phyloP scores from a whole-genome alignment of 2,888 invertebrate species.

The Liopterus haemorrhoidalis region DNA sequence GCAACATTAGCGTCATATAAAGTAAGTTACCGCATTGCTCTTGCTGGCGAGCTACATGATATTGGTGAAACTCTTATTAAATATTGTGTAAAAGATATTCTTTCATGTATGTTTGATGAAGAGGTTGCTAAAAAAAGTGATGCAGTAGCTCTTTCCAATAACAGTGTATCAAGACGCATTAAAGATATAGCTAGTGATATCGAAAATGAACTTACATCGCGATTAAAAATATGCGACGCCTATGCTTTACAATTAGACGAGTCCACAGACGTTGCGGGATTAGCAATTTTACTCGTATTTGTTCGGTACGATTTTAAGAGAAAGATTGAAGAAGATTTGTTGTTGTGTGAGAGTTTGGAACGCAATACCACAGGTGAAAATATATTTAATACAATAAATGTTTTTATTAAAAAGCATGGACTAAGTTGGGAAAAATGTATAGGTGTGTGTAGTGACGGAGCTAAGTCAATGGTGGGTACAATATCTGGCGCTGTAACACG shows the following conservation, averaged over 20 bases:
- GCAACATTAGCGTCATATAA: slow-evolving; percentile 36
- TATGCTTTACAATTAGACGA: slow-evolving; percentile 37
- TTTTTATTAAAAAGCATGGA: neutral
- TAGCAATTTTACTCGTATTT: slow-evolving; percentile 36
- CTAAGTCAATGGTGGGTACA: slow-evolving; percentile 32
- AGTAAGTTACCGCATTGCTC: slow-evolving; percentile 29
- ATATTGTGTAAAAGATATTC: slow-evolving; percentile 29
- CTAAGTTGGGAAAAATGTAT: slow-evolving; percentile 16
- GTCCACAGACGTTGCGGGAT: slow-evolving; percentile 31
- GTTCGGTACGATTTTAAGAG: slow-evolving; percentile 36
- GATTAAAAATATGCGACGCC: slow-evolving; percentile 27
- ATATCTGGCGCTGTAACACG: slow-evolving; percentile 22
- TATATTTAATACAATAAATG: neutral
- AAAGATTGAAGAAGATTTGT: slow-evolving; percentile 27
- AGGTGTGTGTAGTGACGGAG: slow-evolving; percentile 24
- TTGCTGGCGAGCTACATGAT: slow-evolving; percentile 33
- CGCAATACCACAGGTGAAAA: neutral
- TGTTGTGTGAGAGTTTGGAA: slow-evolving; percentile 25
- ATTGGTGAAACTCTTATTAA: slow-evolving; percentile 36
- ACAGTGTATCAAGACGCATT: slow-evolving; percentile 37
- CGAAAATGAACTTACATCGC: slow-evolving; percentile 34
- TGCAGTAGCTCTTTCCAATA: slow-evolving; percentile 37
- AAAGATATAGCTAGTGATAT: slow-evolving; percentile 36
- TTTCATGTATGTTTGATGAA: slow-evolving; percentile 36
- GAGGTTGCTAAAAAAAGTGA: slow-evolving; percentile 36